Base-by-base conservation (phyloP, 2,113 vertebrate species). In the Hemibagrus wyckioides region DNA sequence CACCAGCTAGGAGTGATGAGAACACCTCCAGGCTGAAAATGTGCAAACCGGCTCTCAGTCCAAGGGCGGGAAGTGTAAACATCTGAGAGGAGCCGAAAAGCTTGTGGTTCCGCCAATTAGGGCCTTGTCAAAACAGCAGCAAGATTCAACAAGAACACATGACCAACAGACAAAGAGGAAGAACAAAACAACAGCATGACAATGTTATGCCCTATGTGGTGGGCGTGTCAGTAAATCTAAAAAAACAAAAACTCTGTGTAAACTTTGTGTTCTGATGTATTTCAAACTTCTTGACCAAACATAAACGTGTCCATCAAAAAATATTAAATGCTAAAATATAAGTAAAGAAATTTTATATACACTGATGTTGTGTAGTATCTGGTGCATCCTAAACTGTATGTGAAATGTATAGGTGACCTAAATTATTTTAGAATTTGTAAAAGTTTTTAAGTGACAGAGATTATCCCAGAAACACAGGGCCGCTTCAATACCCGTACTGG, bases 161-260 rank as follows among this genome's bases (percentile, higher is more conserved):
- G 73, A 76, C 25, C 48, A 76, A 50, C 73, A 76, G 50, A 11
- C 41, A 50, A 76, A 76, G 41, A 76, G 73, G 41, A 76, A 48
- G 25, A 48, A 41, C 19, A 39, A 21, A 41, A 11, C 21, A 41
- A 73, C 39, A 73, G 69, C 69, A 23, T 73, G 19, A 41, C 69
- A 41, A 4, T 73, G 36, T 73, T 41, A 41, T 73, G 19, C 21
- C 36, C 36, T 41, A 13, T n/a, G 41, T 76, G 25, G 23, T 48
- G 41, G 73, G 28, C 8, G 69, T 71, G 36, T 48, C 73, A 76
- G 25, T 76, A n/a, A 76, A 48, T 25, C 41, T 76, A 3, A 41
- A 44, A 21, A 73, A 41, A 25, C 8, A 44, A 21, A 73, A 41
- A 25, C 8, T 23, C 13, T 50, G 48, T 15, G 41, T 48, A 48